Base-by-base conservation (phyloP, 2,113 vertebrate genomes). In the Suncus etruscus region DNA sequence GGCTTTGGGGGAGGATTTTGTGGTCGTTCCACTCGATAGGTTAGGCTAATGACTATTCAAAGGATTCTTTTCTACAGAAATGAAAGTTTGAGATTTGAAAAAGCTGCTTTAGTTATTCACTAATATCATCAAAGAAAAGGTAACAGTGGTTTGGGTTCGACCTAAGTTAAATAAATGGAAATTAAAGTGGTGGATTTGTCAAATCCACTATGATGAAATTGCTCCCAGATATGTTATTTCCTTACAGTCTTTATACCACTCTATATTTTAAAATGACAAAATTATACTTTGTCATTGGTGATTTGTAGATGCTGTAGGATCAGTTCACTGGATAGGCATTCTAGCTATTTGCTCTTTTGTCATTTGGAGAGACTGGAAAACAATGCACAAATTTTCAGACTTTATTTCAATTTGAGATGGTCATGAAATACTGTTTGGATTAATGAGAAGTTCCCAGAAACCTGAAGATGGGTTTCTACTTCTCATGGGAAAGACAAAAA, bases 1-100 rank as follows among this genome's bases (percentile, higher is more conserved):
- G 83, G 81, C 69, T 94, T 91, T 90, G 54, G 32, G 93, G 86
- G 93, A 94, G 89, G 84, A 80, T 86, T 92, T 86, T 92, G 88
- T 95, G 90, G 87, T 93, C 86, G 89, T 96, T 93, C 80, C 45
- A 88, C 31, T 94, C 48, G 76, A 65, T 45, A 82, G 65, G 25
- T 61, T 70, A 84, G 83, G 86, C 45, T 88, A 91, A 94, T 80
- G 78, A 88, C 25, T 86, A 54, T 54, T 54, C 18, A 4, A 15
- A 54, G 54, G 29, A 39, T 84, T 80, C 79, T 91, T 90, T 95
- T 90, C 90, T 89, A 68, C 31, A 31, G 29, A 24, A 83, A 86
- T 84, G 89, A 93, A 94, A 89, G 50, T 32, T 54, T 84, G 77
- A 65, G 70, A 65, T 50, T 86, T 92, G 75, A 88, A 86, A 91